Percentiles rank a stretch among this genome's conserved stretches.
These are phyloP conservation scores for Theropithecus gelada DNA, from an alignment of 2,113 vertebrate genomes.

Conservation along the genomic window DNA sequence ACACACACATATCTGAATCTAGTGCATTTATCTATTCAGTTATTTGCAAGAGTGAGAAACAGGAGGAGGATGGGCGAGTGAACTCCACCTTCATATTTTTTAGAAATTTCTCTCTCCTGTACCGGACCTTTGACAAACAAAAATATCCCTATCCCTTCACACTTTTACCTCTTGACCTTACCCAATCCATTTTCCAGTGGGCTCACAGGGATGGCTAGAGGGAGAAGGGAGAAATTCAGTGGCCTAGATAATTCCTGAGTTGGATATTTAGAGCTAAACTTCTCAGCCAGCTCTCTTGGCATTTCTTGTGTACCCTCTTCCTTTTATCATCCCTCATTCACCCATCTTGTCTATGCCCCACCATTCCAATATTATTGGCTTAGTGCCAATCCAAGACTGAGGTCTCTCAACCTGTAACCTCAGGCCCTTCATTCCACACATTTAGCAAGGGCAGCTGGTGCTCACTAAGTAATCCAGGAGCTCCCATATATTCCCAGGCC, in stretches of 20 bases:
- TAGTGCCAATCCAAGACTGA: background rate
- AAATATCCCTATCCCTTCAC: background rate
- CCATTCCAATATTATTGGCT: background rate
- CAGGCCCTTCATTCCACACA: background rate
- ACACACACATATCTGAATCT: background rate
- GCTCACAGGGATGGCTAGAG: background rate
- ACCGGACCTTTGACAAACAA: background rate
- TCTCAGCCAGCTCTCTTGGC: background rate
- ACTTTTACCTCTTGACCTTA: background rate
- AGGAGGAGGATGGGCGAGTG: background rate
- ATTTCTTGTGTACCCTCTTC: background rate
- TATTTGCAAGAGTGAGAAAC: background rate
- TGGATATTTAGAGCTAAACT: background rate
- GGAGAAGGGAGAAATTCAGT: background rate
- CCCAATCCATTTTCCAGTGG: background rate
- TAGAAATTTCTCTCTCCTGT: background rate
- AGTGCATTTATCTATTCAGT: background rate
- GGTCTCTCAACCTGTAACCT: background rate
- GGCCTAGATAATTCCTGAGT: background rate
- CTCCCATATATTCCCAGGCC: background rate
- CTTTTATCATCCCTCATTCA: background rate
- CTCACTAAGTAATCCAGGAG: background rate
- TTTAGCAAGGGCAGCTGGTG: background rate
- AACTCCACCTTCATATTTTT: background rate
- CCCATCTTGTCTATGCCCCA: rapidly evolving